Conservation (phyloP, 2,888 invertebrate genomes). For the Tenthredo mesomela region DNA sequence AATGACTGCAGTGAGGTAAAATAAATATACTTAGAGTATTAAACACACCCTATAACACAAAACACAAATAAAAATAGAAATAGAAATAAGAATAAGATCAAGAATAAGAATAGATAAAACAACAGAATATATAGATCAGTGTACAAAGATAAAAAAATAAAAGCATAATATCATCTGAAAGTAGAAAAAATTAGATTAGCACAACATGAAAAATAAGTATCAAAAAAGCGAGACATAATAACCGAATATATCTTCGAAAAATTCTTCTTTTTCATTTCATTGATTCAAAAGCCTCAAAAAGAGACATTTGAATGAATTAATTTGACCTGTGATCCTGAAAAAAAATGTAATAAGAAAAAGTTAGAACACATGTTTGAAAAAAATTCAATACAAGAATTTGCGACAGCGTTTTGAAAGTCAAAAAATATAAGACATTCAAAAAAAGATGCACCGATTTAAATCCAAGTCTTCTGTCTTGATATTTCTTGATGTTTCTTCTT, state of each 20-base stretch:
- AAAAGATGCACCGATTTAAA: conserved; percentile 10
- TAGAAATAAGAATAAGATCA: background rate
- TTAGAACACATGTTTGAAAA: background rate
- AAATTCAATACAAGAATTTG: background rate
- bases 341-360: background rate
- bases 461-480: background rate
- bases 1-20: background rate
- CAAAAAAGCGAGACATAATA: background rate
- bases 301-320: conserved; percentile 54
- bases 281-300: conserved; percentile 60
- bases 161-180: conserved; percentile 29
- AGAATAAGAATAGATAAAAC: background rate
- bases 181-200: background rate
- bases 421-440: conserved; percentile 32
- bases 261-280: conserved; percentile 45
- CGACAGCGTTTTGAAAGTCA: conserved; percentile 45
- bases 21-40: background rate
- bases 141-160: conserved; percentile 25
- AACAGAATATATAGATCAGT: background rate
- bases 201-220: background rate
- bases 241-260: background rate
- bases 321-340: background rate
- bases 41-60: background rate
- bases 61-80: too few relatives aligned
- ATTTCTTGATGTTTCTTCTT: conserved; percentile 3